These are phyloP conservation scores for Synodontis membranacea DNA, from an alignment of 2,113 vertebrate species.

Conservation along the genomic window DNA sequence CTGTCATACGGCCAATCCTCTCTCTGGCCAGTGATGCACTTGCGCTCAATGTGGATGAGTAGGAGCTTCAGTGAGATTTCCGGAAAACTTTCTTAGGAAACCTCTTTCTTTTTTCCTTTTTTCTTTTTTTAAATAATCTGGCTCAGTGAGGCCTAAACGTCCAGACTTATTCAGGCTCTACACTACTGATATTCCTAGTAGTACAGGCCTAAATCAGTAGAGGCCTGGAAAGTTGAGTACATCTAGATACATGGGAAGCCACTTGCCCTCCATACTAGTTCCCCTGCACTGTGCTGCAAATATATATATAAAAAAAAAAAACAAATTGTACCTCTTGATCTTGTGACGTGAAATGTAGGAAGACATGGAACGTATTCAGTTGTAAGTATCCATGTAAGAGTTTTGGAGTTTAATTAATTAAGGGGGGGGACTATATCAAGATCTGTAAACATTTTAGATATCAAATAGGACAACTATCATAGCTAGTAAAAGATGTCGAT, in stretches of 20 bases:
- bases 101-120: neutral
- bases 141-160: neutral
- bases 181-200: neutral
- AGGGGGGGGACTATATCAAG: too few species aligned
- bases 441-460: neutral
- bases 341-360: neutral
- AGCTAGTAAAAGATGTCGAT: neutral
- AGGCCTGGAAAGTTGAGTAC: neutral
- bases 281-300: neutral
- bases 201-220: neutral
- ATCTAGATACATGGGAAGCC: neutral
- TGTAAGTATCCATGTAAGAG: neutral
- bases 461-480: neutral
- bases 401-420: neutral
- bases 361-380: neutral
- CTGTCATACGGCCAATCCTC: constrained; percentile 37
- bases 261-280: neutral
- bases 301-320: neutral
- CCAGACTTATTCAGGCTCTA: neutral
- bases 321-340: neutral
- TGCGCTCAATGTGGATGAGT: neutral
- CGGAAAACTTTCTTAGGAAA: neutral
- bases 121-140: too few species aligned
- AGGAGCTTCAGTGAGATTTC: neutral
- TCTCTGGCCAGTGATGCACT: constrained; percentile 25